Conservation (phyloP, 1,140 invertebrate species). For the Leptinotarsa undecemlineata region DNA sequence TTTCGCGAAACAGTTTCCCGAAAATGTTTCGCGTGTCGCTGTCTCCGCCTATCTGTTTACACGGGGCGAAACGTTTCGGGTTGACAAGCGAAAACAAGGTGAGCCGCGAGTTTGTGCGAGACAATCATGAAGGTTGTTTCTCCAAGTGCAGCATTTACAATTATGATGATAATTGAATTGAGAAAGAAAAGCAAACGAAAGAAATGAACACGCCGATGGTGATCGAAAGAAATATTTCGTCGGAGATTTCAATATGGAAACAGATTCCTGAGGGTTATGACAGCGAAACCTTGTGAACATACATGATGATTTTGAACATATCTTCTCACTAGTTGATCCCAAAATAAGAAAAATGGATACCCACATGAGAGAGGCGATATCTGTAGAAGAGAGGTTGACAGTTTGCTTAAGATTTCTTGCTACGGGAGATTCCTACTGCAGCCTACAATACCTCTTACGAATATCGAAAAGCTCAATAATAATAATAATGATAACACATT, state of each 20-base stretch:
- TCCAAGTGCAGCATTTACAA: neutral
- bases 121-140: no score
- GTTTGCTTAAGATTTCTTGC: conserved; percentile 39
- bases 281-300: conserved; percentile 1
- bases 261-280: neutral
- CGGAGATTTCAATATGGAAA: conserved; percentile 13
- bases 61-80: no score
- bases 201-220: conserved; percentile 8
- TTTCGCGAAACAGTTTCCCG: conserved; percentile 5
- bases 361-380: neutral
- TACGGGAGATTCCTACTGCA: conserved; percentile 42
- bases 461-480: conserved; percentile 40
- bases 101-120: neutral
- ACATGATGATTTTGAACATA: neutral
- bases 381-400: neutral
- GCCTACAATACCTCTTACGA: conserved; percentile 40
- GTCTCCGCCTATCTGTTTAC: no score
- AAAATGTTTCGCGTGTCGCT: no score
- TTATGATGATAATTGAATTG: conserved; percentile 5
- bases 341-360: neutral
- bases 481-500: no score
- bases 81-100: no score
- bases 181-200: conserved; percentile 14
- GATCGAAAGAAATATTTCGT: neutral
- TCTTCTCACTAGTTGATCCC: neutral